Base-by-base conservation (phyloP, 2,888 invertebrate genomes). In the Steinernema hermaphroditum region DNA sequence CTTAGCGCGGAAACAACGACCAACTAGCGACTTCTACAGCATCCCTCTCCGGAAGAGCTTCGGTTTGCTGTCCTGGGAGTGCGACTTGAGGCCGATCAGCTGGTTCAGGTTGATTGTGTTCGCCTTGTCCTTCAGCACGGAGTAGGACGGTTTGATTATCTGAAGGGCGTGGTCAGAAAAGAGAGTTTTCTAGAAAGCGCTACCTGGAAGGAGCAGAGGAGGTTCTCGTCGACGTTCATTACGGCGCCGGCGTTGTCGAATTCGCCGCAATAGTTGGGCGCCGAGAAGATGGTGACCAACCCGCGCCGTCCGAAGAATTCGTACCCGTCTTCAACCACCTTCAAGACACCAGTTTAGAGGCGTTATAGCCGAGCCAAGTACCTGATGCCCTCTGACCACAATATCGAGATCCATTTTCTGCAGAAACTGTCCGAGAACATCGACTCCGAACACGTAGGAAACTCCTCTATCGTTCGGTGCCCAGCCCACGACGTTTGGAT, bases 261-360 rank as follows among this genome's bases (percentile, higher is more conserved):
- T 81, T 90, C 89, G 2, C 90, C 90, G 81, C 90, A 90, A 86
- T 90, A 90, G 80, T 90, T 89, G 19, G 90, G 89, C 0, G 90
- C 90, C 74, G 89, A 89, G 86, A 90, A 90, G 44, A 90, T 84
- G 6, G 90, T 90, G 43, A 90, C 89, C 68, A 90, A 81, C 86
- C 88, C 84, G 19, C 86, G 77, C 43, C 80, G 74, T 62, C 76
- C 76, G 75, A 84, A 83, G 75, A 84, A 83, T 69, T 84, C 83
- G 69, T 84, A 84, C 12, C 84, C 83, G 73, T 82, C 82, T 74
- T 83, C 82, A 0, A 82, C 81, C 27, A 82, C 82, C 78, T 81
- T 69, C 46, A 79, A 75, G 41, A n/a, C 37, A 37, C 37, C 4
- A 4, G 6, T 12, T 22, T 24, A 8, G 27, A 74, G 44, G 24